Evolutionary conservation across 1,140 invertebrate species (phyloP).

Genomic region (Linepithema humile): DNA sequence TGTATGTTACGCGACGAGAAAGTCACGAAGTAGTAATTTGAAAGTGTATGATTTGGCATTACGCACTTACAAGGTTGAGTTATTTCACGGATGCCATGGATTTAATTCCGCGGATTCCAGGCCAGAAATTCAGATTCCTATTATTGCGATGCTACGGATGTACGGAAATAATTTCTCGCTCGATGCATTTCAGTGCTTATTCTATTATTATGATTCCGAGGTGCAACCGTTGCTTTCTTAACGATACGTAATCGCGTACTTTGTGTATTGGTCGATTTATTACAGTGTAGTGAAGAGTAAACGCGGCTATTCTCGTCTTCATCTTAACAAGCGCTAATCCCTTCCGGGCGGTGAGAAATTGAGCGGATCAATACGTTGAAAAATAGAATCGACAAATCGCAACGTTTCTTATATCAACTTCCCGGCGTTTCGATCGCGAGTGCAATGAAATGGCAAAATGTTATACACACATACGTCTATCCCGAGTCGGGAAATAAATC

Average conservation of each 20-base stretch:
- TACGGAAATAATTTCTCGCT: not conserved
- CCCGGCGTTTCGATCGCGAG: slow-evolving; percentile 3
- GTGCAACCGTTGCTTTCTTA: not conserved
- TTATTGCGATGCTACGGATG: not conserved
- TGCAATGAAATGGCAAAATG: slow-evolving; percentile 20
- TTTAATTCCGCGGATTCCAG: slow-evolving; percentile 1
- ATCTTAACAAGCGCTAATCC: not conserved
- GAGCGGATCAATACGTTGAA: slow-evolving; percentile 7
- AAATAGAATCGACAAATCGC: slow-evolving; percentile 1
- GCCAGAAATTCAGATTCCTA: not conserved
- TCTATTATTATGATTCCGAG: not conserved
- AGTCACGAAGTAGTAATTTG: not conserved
- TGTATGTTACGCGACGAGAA: not conserved
- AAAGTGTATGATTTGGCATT: not conserved
- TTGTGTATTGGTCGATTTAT: not conserved
- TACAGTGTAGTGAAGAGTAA: not conserved
- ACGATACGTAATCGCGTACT: not conserved
- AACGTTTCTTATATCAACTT: not conserved
- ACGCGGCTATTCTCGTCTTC: not conserved
- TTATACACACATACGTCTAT: not conserved
- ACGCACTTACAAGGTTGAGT: not conserved
- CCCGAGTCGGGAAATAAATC: slow-evolving; percentile 2
- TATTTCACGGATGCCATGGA: not conserved
- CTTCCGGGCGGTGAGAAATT: not conserved
- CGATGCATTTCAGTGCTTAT: not conserved